A percentile compares a stretch with the other conserved stretches of the same genome.
Evolutionary conservation across 2,797 vertebrate species (phyloP).

Genomic region (Chaetodon trifasciatus): DNA sequence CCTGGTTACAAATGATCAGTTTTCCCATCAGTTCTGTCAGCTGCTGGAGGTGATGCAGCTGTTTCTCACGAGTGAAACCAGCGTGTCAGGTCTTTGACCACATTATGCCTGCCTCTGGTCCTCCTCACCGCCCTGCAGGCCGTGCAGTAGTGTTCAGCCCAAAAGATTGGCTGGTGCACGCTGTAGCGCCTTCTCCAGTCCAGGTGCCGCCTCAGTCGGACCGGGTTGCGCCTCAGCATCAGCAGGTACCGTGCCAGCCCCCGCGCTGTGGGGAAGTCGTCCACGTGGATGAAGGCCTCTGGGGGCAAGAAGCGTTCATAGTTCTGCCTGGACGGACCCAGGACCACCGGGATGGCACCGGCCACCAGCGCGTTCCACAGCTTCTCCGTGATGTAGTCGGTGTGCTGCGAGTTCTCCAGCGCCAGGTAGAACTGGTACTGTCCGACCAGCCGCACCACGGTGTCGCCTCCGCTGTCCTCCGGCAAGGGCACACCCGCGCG

Average conservation of each 20-base stretch:
- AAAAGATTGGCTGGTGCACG: constrained; percentile 86
- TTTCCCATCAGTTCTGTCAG: neutral
- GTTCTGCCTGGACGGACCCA: constrained; percentile 91
- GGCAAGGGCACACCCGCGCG: constrained; percentile 76
- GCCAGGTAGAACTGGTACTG: constrained; percentile 96
- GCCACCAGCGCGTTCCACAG: constrained; percentile 93
- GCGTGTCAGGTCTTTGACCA: constrained; percentile 62
- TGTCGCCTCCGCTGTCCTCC: constrained; percentile 48
- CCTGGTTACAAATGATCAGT: neutral
- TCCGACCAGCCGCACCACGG: constrained; percentile 83
- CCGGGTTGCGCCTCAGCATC: constrained; percentile 84
- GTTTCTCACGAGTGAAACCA: constrained; percentile 80
- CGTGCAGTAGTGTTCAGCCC: constrained; percentile 91
- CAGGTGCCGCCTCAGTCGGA: constrained; percentile 87
- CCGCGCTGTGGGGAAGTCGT: constrained; percentile 89
- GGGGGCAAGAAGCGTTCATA: constrained; percentile 93
- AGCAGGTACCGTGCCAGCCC: constrained; percentile 90
- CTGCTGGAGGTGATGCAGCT: neutral
- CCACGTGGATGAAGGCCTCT: constrained; percentile 93
- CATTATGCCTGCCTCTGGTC: constrained; percentile 49
- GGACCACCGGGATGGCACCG: constrained; percentile 90
- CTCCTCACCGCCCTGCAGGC: constrained; percentile 83
- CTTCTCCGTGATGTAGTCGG: constrained; percentile 97
- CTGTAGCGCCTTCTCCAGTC: constrained; percentile 89
- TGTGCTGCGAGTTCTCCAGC: constrained; percentile 95